Percentiles rank a stretch among this genome's conserved stretches.
phyloP scores from a whole-genome alignment of 2,797 vertebrate genomes.

The Muscicapa comitata region DNA sequence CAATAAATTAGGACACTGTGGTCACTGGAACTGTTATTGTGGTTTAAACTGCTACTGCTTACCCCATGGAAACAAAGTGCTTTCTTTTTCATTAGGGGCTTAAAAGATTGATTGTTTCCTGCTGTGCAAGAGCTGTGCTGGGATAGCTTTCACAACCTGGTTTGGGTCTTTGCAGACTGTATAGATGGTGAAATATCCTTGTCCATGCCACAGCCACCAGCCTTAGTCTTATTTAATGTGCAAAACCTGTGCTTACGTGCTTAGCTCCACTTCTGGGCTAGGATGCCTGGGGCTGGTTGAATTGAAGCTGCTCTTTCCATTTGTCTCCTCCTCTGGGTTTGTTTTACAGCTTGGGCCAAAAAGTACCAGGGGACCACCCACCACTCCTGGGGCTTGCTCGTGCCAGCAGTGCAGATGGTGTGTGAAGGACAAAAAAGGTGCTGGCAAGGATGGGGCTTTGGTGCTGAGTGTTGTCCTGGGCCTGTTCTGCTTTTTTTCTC shows the following conservation, averaged over 20 bases:
- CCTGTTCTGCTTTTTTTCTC: not conserved
- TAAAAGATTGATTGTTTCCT: constrained; percentile 30
- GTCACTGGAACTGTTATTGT: constrained; percentile 48
- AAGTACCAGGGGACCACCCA: not conserved
- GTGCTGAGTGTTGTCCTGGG: not conserved
- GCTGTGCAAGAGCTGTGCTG: not conserved
- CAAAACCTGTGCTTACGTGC: not conserved
- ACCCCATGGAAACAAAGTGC: constrained; percentile 40
- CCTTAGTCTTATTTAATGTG: not conserved
- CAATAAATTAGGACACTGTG: constrained; percentile 19
- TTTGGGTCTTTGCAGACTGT: not conserved
- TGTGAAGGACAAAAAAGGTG: not conserved
- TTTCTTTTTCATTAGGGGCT: constrained; percentile 14
- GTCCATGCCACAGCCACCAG: not conserved
- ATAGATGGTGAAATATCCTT: not conserved
- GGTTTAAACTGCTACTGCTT: constrained; percentile 41
- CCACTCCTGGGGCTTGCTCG: not conserved
- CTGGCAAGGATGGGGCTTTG: not conserved
- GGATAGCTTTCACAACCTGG: not conserved
- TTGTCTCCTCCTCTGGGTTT: not conserved
- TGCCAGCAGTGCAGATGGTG: not conserved
- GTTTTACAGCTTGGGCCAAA: not conserved
- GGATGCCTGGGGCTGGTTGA: not conserved
- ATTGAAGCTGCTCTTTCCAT: not conserved
- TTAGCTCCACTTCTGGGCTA: not conserved